phyloP scores from a whole-genome alignment of 2,797 vertebrate genomes.

The Fundulus diaphanus region DNA sequence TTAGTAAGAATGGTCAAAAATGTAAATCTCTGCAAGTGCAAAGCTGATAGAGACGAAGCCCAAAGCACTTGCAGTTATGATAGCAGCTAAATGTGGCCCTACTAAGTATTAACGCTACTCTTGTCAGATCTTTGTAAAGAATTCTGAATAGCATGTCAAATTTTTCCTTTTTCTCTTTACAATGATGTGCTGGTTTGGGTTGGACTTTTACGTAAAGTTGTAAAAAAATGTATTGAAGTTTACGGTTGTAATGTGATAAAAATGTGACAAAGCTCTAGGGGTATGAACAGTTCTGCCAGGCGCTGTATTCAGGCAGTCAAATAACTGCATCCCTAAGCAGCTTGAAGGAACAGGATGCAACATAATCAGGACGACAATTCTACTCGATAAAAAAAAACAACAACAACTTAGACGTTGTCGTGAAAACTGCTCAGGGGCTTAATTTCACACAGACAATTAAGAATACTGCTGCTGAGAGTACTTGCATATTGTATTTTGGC shows the following conservation, averaged over 20 bases:
- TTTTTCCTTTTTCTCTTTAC: neutral
- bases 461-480: slow-evolving; percentile 3
- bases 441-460: slow-evolving; percentile 15
- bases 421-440: slow-evolving; percentile 2
- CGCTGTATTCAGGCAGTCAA: neutral
- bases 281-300: neutral
- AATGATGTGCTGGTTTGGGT: neutral
- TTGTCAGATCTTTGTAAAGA: no score
- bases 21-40: no score
- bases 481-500: slow-evolving; percentile 15
- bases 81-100: no score
- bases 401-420: neutral
- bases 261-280: neutral
- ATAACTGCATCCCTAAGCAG: neutral
- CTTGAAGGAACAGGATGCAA: neutral
- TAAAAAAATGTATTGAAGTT: neutral
- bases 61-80: no score
- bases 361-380: neutral
- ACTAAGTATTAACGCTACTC: no score
- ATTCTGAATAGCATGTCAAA: neutral
- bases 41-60: no score
- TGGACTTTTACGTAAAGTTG: neutral
- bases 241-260: neutral
- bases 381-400: neutral
- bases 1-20: neutral